phyloP scores from a whole-genome alignment of 2,888 invertebrate species.

The Drosophila mercatorum region DNA sequence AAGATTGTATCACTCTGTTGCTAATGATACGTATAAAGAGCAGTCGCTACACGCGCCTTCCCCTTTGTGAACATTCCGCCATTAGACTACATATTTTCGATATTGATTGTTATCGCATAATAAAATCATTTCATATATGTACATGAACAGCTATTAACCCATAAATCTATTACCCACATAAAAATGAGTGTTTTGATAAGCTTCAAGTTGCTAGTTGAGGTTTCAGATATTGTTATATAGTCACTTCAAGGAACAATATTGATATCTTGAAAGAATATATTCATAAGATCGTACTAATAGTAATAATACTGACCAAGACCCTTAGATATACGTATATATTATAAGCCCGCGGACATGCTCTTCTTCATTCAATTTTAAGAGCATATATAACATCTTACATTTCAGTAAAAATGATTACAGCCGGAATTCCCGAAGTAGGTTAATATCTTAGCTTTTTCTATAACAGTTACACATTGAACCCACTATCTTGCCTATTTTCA shows the following conservation, averaged over 20 bases:
- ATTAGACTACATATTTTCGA: slow-evolving; percentile 1
- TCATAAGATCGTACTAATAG: too few species aligned
- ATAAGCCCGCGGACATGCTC: not conserved
- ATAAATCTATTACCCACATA: slow-evolving; percentile 18
- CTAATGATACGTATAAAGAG: not conserved
- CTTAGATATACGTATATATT: too few species aligned
- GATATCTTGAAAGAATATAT: not conserved
- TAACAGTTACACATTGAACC: not conserved
- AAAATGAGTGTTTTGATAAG: slow-evolving; percentile 3
- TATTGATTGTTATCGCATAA: slow-evolving; percentile 1
- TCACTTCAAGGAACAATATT: not conserved
- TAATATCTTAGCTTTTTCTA: not conserved
- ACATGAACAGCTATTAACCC: not conserved
- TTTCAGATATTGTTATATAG: not conserved
- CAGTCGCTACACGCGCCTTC: not conserved
- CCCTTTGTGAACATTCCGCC: not conserved
- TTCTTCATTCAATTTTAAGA: not conserved
- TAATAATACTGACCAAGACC: too few species aligned
- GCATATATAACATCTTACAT: not conserved
- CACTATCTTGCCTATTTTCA: not conserved
- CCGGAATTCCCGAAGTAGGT: too few species aligned
- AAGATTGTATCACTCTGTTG: not conserved
- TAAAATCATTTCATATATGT: slow-evolving; percentile 4
- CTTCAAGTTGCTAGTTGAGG: not conserved
- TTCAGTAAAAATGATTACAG: not conserved